Evolutionary conservation across 2,113 vertebrate species (phyloP), one percentile per base, ranked within the genome.

Genomic region (Scomber colias): DNA sequence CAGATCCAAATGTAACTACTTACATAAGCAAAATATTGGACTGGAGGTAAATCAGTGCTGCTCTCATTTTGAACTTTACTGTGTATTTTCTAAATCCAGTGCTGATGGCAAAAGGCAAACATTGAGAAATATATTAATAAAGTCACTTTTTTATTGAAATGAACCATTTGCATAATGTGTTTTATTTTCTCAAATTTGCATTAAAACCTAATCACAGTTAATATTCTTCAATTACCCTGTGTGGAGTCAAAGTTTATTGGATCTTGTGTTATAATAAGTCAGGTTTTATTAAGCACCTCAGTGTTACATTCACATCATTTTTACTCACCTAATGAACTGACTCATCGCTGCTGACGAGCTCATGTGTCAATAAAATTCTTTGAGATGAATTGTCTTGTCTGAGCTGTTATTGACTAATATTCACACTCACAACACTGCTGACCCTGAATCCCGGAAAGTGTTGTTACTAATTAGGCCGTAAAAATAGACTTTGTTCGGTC

Each of bases 401-500:
- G 0, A 15, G 24, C 53, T 16, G 35, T 53, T 45, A 67, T 63
- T 24, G 61, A 76, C 49, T 11, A 1, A 49, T 45, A 69, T 55
- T 59, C 27, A 14, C 63, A 30, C 17, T 66, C 19, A 67, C 40
- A 5, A 67, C 40, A 5, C 19, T 9, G 71, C 57, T 46, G 24
- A 9, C 11, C 30, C 17, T 6, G 16, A 30, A 82, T 86, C 81
- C 63, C 1, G 74, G 81, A 83, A 88, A 44, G 27, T 7, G 50
- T 17, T 61, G 53, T 75, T 40, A 44, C 55, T 75, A 81, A 77
- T 76, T 24, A 74, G 74, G 19, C 71, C 9, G 7, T 79, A 62
- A 64, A 77, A 21, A 65, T 3, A 3, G 30, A 66, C 11, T 21
- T 50, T 19, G 59, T 16, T 65, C 60, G 45, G 40, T 3, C 50